Base-by-base conservation (phyloP, 92 coral and sea anemone genomes). In the Meandrina meandrites region DNA sequence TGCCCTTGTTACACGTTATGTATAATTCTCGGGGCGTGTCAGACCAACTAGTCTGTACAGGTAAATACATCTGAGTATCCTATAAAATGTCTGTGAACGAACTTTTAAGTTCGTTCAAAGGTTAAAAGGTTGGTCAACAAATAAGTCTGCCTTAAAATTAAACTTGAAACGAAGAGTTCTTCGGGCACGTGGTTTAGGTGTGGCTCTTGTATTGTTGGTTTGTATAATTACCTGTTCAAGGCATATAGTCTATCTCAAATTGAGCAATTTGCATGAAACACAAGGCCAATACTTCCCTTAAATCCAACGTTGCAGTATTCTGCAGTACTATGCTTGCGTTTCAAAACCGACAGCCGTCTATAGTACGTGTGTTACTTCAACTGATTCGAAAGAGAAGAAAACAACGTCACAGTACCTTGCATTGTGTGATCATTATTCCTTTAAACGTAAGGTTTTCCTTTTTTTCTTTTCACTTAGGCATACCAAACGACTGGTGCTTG, bases 401-500 rank as follows among this genome's bases (percentile, higher is more conserved):
- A 45, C 48, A 58, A 21, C 19, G 66, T n/a, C 28, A 24, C 30
- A 60, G 68, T 60, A 24, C 1, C 67, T 68, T 68, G 18, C 40
- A 45, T 32, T 32, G 75, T 14, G 75, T 70, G 24, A 28, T 32
- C 10, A 32, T 17, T n/a, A n/a, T 72, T 11, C 50, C 19, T 12
- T 28, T 34, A 9, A 21, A 58, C 68, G 68, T 60, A 4, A 22
- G 68, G 68, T 27, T 60, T 60, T 27, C 1, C 22, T 86, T 53
- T 56, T n/a, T 51, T 36, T 19, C 28, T 30, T 32, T 21, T 15
- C 19, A 24, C 30, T 31, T 72, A 95, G 99, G 89, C 76, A 88
- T 90, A 34, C 94, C 96, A 34, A 86, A 87, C 75, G 96, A 94
- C 79, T 97, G 99, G 99, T 97, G 99, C 78, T 84, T 95, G 79